A percentile compares a stretch with the other conserved stretches of the same genome.
Evolutionary conservation across 2,888 invertebrate genomes (phyloP).

Genomic region (Mimachlamys varia): DNA sequence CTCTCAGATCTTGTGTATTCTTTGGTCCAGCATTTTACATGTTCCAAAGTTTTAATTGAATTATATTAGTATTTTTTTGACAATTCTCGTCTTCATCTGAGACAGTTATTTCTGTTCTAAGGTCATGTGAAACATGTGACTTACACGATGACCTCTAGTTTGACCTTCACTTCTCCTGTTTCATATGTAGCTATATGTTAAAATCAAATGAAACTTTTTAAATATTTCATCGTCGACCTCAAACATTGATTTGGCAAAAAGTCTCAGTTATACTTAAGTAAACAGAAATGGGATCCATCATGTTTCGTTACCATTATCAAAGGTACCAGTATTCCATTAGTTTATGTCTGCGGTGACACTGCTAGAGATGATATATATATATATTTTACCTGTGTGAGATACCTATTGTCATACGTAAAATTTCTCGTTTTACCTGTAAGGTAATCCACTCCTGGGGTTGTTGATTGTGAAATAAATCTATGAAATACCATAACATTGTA

Average conservation of each 20-base stretch:
- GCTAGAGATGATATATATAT: background rate
- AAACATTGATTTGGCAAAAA: background rate
- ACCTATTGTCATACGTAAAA: background rate
- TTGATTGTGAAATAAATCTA: constrained; percentile 8
- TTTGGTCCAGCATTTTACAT: too few relatives aligned
- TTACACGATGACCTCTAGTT: background rate
- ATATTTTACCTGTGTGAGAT: background rate
- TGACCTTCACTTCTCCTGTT: background rate
- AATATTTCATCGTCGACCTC: background rate
- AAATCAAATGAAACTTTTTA: background rate
- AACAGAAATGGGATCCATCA: background rate
- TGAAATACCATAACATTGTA: constrained; percentile 15
- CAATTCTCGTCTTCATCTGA: too few relatives aligned
- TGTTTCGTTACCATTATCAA: background rate
- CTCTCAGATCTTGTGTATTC: too few relatives aligned
- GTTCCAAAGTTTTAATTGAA: background rate
- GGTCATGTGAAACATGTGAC: background rate
- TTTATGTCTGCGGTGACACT: background rate
- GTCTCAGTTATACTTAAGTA: background rate
- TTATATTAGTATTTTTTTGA: background rate
- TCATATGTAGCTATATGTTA: background rate
- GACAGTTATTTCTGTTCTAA: background rate
- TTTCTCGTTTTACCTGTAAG: background rate
- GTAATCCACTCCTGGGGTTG: background rate
- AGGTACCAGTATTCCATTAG: background rate